Base-by-base conservation (phyloP, 2,113 vertebrate species). In the Maccullochella peelii region DNA sequence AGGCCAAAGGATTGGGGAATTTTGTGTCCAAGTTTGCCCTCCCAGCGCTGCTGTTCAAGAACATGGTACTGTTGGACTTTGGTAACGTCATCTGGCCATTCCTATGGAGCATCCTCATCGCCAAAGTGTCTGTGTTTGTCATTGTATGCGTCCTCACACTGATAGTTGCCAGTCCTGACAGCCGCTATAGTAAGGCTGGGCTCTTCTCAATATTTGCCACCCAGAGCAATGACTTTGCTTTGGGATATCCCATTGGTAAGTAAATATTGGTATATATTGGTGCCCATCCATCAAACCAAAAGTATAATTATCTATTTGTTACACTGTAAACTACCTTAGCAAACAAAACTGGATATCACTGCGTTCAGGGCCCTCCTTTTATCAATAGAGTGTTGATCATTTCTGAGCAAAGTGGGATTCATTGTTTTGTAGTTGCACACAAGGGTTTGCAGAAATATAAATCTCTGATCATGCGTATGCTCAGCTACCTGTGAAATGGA, bases 141-240 rank as follows among this genome's bases (percentile, higher is more conserved):
- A 87, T 97, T 59, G 98, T 99, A 7, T 98, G 97, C 42, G 5
- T 96, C 63, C 93, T 99, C 80, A 99, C 98, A 0, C 93, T 99
- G 52, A 79, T 99, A 68, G 97, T 98, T 50, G 93, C 97, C 83
- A 96, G 88, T 91, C 97, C 97, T 20, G 95, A 97, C 20, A 97
- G 92, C 30, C 95, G 98, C 77, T 98, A 96, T 83, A 96, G 97
- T 86, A 99, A 99, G 92, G 98, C 98, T 23, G 98, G 98, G 59
- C 96, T 99, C n/a, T 99, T 96, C 91, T 96, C 98, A 70, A 99
- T 99, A 91, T 99, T 99, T 96, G 97, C 98, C 85, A 99, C 98
- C 76, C 98, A 99, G 83, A 99, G 98, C 94, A 99, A 99, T 92
- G 98, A 99, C 92, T 99, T 99, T 95, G 98, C 98, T 61, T 84